A percentile compares a stretch with the other conserved stretches of the same genome.
Conservation (phyloP, 1,140 invertebrate species). For the Atta texana region DNA sequence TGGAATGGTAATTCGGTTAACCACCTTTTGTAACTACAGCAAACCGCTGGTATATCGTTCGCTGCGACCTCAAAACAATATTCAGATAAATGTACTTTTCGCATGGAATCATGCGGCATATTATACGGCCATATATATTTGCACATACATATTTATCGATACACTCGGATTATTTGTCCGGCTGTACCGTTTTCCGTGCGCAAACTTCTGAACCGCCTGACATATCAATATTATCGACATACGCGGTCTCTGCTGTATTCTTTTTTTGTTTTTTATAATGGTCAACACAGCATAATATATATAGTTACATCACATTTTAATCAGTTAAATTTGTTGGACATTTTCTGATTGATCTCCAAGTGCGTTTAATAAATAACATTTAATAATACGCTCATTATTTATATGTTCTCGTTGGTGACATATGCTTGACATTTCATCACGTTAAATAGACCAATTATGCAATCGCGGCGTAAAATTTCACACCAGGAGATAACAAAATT, state of each 20-base stretch:
- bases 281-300: slow-evolving; percentile 27
- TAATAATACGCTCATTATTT: slow-evolving; percentile 12
- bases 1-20: slow-evolving; percentile 60
- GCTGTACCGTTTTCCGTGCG: slow-evolving; percentile 37
- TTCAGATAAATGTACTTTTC: slow-evolving; percentile 65
- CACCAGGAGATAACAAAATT: neutral
- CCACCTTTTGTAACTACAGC: slow-evolving; percentile 24
- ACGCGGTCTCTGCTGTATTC: neutral
- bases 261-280: neutral
- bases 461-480: neutral
- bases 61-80: slow-evolving; percentile 58
- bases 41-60: slow-evolving; percentile 48
- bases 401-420: neutral
- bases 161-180: slow-evolving; percentile 54
- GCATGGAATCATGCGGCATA: slow-evolving; percentile 50
- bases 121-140: slow-evolving; percentile 63
- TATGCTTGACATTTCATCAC: neutral
- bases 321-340: slow-evolving; percentile 3
- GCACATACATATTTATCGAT: slow-evolving; percentile 61
- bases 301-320: slow-evolving; percentile 6
- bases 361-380: neutral
- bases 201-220: slow-evolving; percentile 33
- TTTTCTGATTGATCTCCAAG: neutral
- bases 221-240: slow-evolving; percentile 44
- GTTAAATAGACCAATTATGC: neutral